These are phyloP conservation scores for Glareola pratincola DNA, from an alignment of 2,113 vertebrate species.

Conservation along the genomic window DNA sequence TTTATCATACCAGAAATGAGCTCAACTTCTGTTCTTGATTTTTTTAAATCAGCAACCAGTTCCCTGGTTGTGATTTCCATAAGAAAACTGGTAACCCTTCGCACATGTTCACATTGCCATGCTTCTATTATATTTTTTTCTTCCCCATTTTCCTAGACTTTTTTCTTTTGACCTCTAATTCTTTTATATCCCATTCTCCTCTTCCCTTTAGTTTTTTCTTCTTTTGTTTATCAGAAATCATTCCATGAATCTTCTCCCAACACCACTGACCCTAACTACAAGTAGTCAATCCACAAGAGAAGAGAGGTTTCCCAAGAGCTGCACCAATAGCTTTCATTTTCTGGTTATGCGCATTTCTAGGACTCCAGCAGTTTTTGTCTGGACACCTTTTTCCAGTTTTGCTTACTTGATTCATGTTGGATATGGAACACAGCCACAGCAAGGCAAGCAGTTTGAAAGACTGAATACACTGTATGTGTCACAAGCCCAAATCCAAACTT, in stretches of 20 bases:
- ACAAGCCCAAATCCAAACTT: neutral
- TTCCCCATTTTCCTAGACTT: neutral
- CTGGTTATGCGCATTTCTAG: neutral
- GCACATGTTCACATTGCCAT: neutral
- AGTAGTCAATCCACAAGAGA: neutral
- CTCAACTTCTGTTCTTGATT: neutral
- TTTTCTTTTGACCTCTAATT: neutral
- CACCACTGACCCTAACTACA: neutral
- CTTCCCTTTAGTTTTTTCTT: neutral
- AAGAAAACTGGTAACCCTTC: neutral
- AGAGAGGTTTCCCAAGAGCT: neutral
- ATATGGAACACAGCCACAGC: neutral
- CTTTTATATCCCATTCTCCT: neutral
- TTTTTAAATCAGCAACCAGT: neutral
- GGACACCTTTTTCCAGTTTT: neutral
- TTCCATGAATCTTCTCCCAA: accelerated
- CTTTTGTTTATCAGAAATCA: neutral
- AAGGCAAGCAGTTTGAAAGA: neutral
- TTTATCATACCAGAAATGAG: neutral
- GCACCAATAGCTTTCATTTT: neutral
- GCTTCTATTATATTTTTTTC: neutral
- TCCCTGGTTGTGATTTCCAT: neutral
- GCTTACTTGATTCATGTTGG: neutral
- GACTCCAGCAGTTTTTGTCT: neutral
- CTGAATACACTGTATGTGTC: neutral